Evolutionary conservation across 1,140 invertebrate genomes (phyloP), one percentile per base, ranked within the genome.

Genomic region (Drosophila ficusphila): DNA sequence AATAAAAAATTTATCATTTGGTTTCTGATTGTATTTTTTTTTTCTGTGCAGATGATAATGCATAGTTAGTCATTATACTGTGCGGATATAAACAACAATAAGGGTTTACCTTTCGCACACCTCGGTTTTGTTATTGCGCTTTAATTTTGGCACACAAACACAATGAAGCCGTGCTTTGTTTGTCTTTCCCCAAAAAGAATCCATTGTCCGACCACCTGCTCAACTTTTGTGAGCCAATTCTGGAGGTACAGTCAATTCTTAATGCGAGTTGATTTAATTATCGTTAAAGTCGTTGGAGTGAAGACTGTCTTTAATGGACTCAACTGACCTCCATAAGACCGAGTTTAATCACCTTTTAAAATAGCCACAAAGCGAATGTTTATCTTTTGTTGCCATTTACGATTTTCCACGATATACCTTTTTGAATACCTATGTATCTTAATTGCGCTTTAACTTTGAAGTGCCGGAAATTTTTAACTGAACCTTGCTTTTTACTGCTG

Each of bases 81-180:
- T 49, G 8, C 31, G 25, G 29, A 27, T 29, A 58, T 25, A 33
- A 41, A 14, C 21, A 8, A 18, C n/a, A 34, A 21, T 27, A 11
- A 57, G 19, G 14, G 21, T 27, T 61, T n/a, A 25, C 25, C 21
- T 19, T 31, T 29, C 21, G 9, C 18, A 39, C 18, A 70, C 36
- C 68, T 57, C 31, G 48, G 31, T 39, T 54, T 51, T 49, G 33
- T 47, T 79, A 85, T 79, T 85, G 79, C 79, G 79, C 41, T 67
- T 83, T 41, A 85, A 39, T 42, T 82, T 70, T 64, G 42, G 12
- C 42, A 41, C 42, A 47, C 44, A 39, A 52, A 52, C 11, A 39
- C 49, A 38, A n/a, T 12, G 14, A 23, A 23, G 11, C 25, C 21
- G 25, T 48, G 67, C 53, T 68, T 75, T 68, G 27, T 74, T 64